A percentile compares a stretch with the other conserved stretches of the same genome.
phyloP scores from a whole-genome alignment of 2,113 vertebrate genomes.

The Oreochromis aureus region DNA sequence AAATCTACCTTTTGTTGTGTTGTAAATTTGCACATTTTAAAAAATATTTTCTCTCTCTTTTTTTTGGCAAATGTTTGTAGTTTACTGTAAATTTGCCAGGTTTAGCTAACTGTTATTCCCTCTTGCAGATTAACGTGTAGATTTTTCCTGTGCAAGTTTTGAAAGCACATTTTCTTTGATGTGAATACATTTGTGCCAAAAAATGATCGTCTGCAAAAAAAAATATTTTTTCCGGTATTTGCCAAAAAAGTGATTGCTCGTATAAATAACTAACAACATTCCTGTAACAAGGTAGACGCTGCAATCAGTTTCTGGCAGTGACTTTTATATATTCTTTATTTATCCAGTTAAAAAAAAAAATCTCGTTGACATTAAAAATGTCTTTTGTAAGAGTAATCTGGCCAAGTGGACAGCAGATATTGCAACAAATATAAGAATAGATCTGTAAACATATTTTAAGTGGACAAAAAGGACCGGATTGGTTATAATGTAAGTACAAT shows the following conservation, averaged over 20 bases:
- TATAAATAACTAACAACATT: not conserved
- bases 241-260: not conserved
- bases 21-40: not conserved
- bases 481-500: not conserved
- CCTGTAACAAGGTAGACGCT: not conserved
- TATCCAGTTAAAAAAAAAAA: not conserved
- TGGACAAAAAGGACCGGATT: not conserved
- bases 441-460: not conserved
- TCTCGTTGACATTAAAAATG: not conserved
- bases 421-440: not conserved
- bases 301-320: not conserved
- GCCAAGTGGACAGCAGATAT: not conserved
- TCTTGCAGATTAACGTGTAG: not conserved
- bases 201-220: not conserved
- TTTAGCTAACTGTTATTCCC: not conserved
- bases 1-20: not conserved
- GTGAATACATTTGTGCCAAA: not conserved
- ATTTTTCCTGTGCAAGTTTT: not conserved
- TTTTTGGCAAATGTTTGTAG: not conserved
- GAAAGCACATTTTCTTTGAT: not conserved
- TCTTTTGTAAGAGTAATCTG: not conserved
- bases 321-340: not conserved
- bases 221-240: rapidly evolving
- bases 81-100: not conserved
- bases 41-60: not conserved